Evolutionary conservation across 2,113 vertebrate species (phyloP), one percentile per base, ranked within the genome.

Genomic region (Daboia siamensis): DNA sequence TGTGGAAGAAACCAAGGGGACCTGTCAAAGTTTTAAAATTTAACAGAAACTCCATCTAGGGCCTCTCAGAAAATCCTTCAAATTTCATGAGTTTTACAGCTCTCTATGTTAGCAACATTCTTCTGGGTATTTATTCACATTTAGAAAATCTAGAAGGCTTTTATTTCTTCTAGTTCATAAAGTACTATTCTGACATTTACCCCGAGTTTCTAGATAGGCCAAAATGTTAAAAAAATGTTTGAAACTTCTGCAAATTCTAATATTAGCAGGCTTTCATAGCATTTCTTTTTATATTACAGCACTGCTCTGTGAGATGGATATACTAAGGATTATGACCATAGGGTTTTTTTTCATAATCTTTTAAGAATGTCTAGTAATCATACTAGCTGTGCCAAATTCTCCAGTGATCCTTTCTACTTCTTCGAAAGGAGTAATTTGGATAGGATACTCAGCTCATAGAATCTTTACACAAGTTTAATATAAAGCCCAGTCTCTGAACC

Each of bases 1-100:
- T 93, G 98, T 98, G 92, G 98, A 98, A 57, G 99, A 98, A 95
- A 99, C 97, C 95, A 99, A 97, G 92, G 98, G 97, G 95, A 99
- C 98, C 98, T 98, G 94, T 90, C 93, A 88, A 96, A 90, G 97
- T 87, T 94, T 94, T 93, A 24, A 92, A 90, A 84, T 69, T 94
- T 54, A 96, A 85, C 87, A 94, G 89, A 95, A 90, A 80, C 61
- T 94, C 94, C 86, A 86, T 91, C 90, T 23, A 89, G 90, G 0
- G 48, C 7, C 56, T 52, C 33, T 86, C 39, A 10, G n/a, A 26
- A 1, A 93, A 91, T 9, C 7, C 93, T 91, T 74, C 48, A 44
- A 39, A 91, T 85, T 26, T 52, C 88, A 90, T 52, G 91, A 57
- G 24, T 89, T 57, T 89, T 89, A 89, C 39, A 56, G 26, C n/a